A percentile compares a stretch with the other conserved stretches of the same genome.
Conservation (phyloP, 2,888 invertebrate genomes). For the Mycalesis mineus region DNA sequence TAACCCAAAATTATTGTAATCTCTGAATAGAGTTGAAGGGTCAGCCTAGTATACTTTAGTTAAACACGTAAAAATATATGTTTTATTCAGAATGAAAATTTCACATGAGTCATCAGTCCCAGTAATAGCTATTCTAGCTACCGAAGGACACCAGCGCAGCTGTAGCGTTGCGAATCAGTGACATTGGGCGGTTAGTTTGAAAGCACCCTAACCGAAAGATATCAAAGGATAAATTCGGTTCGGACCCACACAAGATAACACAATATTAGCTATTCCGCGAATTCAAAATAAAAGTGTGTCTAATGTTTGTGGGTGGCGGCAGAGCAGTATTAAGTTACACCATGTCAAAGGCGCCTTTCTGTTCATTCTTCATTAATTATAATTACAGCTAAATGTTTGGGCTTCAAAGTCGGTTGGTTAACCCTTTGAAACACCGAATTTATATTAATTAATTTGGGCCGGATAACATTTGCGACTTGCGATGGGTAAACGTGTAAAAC, state of each 20-base stretch:
- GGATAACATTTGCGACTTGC: neutral
- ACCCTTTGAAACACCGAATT: constrained; percentile 17
- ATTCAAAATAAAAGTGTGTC: constrained; percentile 23
- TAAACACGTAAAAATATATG: too few species aligned
- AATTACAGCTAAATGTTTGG: constrained; percentile 58
- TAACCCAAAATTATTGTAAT: too few species aligned
- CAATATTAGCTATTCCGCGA: constrained; percentile 25
- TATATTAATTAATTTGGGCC: neutral
- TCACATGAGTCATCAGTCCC: too few species aligned
- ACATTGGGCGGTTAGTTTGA: neutral
- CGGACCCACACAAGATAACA: constrained; percentile 4
- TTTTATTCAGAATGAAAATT: too few species aligned
- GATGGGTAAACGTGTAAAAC: neutral
- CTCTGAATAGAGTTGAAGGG: too few species aligned
- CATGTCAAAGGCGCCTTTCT: constrained; percentile 55
- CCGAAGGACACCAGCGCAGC: neutral
- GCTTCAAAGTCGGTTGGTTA: constrained; percentile 43
- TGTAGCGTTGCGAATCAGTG: neutral
- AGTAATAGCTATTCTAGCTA: too few species aligned
- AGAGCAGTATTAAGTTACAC: constrained; percentile 51
- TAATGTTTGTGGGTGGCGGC: constrained; percentile 31
- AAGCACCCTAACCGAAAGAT: neutral
- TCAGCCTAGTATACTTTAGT: too few species aligned
- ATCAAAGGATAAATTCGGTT: neutral
- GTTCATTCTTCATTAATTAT: constrained; percentile 64